Evolutionary conservation across 2,113 vertebrate species (phyloP), one percentile per base, ranked within the genome.

Genomic region (Callithrix jacchus): DNA sequence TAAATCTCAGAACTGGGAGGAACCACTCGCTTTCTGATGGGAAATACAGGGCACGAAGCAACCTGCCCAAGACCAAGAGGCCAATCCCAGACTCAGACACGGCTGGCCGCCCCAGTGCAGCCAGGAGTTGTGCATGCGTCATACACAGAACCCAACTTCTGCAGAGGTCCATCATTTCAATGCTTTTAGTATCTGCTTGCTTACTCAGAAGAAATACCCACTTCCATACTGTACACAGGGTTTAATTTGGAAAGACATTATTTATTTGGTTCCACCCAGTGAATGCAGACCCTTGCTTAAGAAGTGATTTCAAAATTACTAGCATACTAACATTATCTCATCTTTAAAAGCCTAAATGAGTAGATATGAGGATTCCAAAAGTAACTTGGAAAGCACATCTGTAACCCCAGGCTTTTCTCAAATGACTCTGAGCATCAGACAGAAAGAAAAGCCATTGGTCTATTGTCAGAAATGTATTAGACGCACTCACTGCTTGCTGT

Each of bases 151-250:
- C 49, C 14, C 49, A 52, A 16, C 52, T 37, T 79, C 96, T n/a
- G 49, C 8, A 74, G 81, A 94, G 89, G 25, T 64, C 49, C 97
- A 92, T 80, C 77, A 45, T 96, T 94, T 89, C 86, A 93, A 40
- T 2, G 35, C 35, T 66, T 37, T 58, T 61, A 94, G 95, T 76
- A 74, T 83, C 87, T 23, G 61, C 87, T 94, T 89, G 92, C 91
- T 96, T 96, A 90, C 77, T 94, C 70, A 89, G 94, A 98, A 94
- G 89, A 76, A 97, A 95, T 52, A 90, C 52, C 79, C 87, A 80
- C 89, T 96, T 95, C 94, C 30, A 30, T 54, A 66, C 82, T 87
- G 83, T 81, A 79, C 83, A 80, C 74, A 87, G 8, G 52, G 32
- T 93, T 97, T 97, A 68, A 88, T 96, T 96, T 97, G 87, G 40